Percentiles rank a stretch among this genome's conserved stretches.
phyloP scores from a whole-genome alignment of 2,797 vertebrate species.

The Craterocephalus amniculus region DNA sequence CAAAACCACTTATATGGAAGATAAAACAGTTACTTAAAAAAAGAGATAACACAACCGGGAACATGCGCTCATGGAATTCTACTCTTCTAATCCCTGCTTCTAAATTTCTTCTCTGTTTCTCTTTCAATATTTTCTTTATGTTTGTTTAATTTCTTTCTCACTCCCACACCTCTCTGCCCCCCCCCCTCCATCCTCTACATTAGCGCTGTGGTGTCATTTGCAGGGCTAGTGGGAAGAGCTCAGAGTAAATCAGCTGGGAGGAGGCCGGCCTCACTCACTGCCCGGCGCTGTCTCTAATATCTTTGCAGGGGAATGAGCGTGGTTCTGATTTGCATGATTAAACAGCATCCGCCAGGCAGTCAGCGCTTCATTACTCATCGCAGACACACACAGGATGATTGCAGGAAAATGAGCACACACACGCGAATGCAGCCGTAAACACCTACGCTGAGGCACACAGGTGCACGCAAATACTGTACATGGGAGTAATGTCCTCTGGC shows the following conservation, averaged over 20 bases:
- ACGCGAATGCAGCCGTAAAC: conserved; percentile 11
- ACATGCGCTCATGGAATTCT: conserved; percentile 1
- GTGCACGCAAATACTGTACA: conserved; percentile 38
- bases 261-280: conserved; percentile 50
- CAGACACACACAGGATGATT: conserved; percentile 48
- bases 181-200: conserved; percentile 37
- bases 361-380: conserved; percentile 60
- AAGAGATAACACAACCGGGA: background rate
- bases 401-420: conserved; percentile 37
- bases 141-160: conserved; percentile 15
- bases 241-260: conserved; percentile 59
- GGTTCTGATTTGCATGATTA: conserved; percentile 77
- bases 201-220: conserved; percentile 27
- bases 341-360: conserved; percentile 60
- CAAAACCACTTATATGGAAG: background rate
- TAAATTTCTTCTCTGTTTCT: conserved; percentile 6
- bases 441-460: conserved; percentile 20
- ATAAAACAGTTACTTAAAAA: background rate
- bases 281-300: conserved; percentile 52
- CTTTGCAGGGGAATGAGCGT: conserved; percentile 41
- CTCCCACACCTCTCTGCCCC: background rate
- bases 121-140: background rate
- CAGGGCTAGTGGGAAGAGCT: conserved; percentile 20
- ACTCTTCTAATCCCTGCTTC: conserved; percentile 1
- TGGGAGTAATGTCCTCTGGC: conserved; percentile 48